Percentiles rank a stretch among this genome's conserved stretches.
Evolutionary conservation across 2,797 vertebrate genomes (phyloP).

Genomic region (Rhynchotus rufescens): DNA sequence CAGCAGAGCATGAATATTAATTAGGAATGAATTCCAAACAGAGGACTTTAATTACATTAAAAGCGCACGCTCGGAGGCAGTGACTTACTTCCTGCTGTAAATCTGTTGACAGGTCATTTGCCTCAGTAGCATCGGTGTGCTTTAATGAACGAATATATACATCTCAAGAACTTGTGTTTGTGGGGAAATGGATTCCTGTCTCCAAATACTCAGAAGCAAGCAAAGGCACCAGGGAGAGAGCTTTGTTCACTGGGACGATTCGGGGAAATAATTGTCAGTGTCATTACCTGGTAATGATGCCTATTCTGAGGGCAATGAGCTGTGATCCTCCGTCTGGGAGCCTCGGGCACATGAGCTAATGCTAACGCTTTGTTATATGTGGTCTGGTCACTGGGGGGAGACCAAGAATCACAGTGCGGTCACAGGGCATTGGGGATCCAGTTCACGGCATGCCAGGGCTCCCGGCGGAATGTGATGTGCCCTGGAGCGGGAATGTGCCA

Average conservation of each 20-base stretch:
- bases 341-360: neutral
- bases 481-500: neutral
- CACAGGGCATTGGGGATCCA: fast-evolving
- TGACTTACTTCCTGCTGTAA: constrained; percentile 72
- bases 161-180: constrained; percentile 31
- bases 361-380: constrained; percentile 12
- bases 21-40: constrained; percentile 75
- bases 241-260: neutral
- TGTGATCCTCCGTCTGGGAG: neutral
- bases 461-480: neutral
- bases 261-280: neutral
- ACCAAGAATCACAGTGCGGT: constrained; percentile 29
- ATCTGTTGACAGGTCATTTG: constrained; percentile 74
- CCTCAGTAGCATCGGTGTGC: constrained; percentile 27
- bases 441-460: fast-evolving
- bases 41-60: constrained; percentile 78
- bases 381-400: constrained; percentile 67
- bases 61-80: constrained; percentile 61
- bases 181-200: constrained; percentile 30
- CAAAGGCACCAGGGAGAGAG: neutral
- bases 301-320: neutral
- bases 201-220: constrained; percentile 68
- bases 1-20: constrained; percentile 78
- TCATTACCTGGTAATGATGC: neutral
- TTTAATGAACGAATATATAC: constrained; percentile 65